These are phyloP conservation scores for Clunio marinus DNA, from an alignment of 2,888 invertebrate species.

Conservation along the genomic window DNA sequence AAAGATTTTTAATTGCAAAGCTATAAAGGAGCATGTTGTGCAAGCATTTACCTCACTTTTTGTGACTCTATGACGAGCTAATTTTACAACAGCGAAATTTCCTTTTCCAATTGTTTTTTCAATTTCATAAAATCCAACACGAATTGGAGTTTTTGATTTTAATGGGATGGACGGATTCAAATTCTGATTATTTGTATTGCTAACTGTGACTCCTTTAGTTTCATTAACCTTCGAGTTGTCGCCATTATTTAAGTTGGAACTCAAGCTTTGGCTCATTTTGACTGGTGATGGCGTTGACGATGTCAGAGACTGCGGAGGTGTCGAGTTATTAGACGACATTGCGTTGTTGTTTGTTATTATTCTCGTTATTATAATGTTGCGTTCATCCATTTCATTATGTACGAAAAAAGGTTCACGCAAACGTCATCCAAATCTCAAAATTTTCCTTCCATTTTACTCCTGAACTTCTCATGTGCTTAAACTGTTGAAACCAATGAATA, in stretches of 20 bases:
- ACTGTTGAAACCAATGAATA: no score
- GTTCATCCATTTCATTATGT: slow-evolving; percentile 31
- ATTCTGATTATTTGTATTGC: slow-evolving; percentile 13
- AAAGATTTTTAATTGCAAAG: neutral
- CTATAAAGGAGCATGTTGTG: neutral
- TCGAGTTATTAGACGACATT: slow-evolving; percentile 5
- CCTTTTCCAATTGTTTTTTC: slow-evolving; percentile 98
- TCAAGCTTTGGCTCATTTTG: no score
- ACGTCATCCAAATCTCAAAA: no score
- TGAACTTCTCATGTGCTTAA: no score
- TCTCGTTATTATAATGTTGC: slow-evolving; percentile 7
- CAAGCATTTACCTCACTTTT: slow-evolving; percentile 94
- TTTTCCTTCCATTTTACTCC: no score
- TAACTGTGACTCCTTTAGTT: neutral
- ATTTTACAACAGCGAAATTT: slow-evolving; percentile 97
- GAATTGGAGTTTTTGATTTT: slow-evolving; percentile 64
- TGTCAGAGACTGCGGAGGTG: slow-evolving; percentile 21
- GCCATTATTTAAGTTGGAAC: slow-evolving; percentile 2
- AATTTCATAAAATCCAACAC: slow-evolving; percentile 97
- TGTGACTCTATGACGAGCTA: slow-evolving; percentile 95
- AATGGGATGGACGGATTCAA: slow-evolving; percentile 40
- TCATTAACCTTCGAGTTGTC: neutral
- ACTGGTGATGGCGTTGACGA: slow-evolving; percentile 19
- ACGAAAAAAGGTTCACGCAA: no score
- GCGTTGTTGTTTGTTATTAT: neutral